phyloP scores from a whole-genome alignment of 2,113 vertebrate genomes.

The Semnornis frantzii region DNA sequence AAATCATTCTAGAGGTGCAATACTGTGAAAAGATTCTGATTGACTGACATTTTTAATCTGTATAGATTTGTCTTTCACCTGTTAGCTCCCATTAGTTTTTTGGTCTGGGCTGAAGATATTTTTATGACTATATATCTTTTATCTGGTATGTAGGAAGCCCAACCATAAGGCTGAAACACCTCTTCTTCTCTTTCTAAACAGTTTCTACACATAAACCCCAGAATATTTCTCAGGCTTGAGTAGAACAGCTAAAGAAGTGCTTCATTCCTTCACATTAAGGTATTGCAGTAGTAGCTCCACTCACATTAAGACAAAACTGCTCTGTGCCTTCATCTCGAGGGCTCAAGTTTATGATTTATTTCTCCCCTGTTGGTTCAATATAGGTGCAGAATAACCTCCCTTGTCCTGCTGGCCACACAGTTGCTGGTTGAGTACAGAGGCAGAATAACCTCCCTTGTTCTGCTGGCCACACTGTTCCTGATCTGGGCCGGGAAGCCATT shows the following conservation, averaged over 20 bases:
- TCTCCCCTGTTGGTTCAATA: not conserved
- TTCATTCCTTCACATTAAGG: not conserved
- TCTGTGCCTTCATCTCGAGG: not conserved
- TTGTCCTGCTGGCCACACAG: no score
- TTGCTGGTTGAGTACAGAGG: no score
- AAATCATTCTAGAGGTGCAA: not conserved
- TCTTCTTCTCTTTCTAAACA: not conserved
- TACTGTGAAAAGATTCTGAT: not conserved
- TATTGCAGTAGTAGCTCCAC: not conserved
- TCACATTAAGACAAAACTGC: not conserved
- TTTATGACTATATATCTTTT: not conserved
- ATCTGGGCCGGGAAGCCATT: no score
- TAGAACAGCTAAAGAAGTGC: not conserved
- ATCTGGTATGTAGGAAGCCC: not conserved
- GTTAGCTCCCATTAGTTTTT: not conserved
- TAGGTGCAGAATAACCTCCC: no score
- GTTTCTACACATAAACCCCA: not conserved
- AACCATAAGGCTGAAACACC: not conserved
- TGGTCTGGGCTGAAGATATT: not conserved
- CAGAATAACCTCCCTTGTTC: no score
- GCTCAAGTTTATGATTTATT: not conserved
- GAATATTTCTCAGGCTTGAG: not conserved
- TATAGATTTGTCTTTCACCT: not conserved
- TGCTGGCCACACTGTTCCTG: no score
- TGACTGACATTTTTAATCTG: not conserved